Conservation (phyloP, 2,113 vertebrate species). For the Chionodraco myersi region DNA sequence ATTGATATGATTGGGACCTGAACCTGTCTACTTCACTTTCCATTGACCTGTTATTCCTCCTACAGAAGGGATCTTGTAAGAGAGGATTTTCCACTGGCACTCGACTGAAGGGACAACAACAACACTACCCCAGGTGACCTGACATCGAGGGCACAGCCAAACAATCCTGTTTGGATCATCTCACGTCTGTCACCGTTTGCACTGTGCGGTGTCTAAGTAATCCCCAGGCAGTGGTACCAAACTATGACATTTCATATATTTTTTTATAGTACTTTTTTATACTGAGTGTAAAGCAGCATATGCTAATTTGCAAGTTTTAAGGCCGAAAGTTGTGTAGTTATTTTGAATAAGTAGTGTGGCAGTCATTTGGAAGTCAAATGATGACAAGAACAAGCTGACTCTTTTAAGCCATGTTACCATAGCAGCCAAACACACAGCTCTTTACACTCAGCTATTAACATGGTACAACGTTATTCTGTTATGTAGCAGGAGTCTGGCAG, state of each 20-base stretch:
- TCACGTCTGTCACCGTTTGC: background rate
- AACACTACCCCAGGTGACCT: conserved; percentile 28
- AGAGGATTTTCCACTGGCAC: conserved; percentile 32
- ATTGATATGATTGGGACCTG: conserved; percentile 4
- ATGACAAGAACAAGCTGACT: background rate
- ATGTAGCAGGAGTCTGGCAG: background rate
- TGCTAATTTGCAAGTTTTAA: background rate
- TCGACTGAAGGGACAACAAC: conserved; percentile 9
- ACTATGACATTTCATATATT: background rate
- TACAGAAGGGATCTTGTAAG: conserved; percentile 28
- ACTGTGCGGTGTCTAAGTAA: background rate
- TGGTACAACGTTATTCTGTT: background rate
- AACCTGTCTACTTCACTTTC: conserved; percentile 22
- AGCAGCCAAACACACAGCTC: background rate
- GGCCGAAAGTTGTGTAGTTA: background rate
- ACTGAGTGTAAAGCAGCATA: background rate
- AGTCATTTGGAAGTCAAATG: background rate
- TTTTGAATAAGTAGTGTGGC: background rate
- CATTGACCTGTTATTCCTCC: conserved; percentile 41
- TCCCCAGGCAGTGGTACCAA: background rate
- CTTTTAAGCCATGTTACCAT: background rate
- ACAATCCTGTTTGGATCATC: conserved; percentile 7
- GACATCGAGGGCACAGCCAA: background rate
- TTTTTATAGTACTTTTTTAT: background rate
- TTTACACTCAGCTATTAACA: background rate